phyloP scores from a whole-genome alignment of 2,113 vertebrate species.

The Pseudopipra pipra region DNA sequence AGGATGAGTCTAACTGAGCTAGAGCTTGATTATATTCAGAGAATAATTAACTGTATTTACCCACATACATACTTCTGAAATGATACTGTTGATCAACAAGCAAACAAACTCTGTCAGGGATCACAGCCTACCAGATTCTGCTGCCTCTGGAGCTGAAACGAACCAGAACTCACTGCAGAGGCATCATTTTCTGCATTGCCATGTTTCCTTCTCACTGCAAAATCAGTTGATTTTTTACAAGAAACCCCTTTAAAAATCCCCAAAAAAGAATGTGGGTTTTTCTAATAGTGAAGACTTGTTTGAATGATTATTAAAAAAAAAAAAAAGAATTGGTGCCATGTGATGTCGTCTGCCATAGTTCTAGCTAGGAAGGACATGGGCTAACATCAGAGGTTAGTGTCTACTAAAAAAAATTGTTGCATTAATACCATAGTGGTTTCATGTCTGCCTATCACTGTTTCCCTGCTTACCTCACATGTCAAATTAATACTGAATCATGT shows the following conservation, averaged over 20 bases:
- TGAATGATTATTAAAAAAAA: not conserved
- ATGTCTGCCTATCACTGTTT: not conserved
- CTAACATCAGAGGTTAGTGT: not conserved
- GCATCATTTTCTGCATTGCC: not conserved
- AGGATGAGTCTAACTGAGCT: not conserved
- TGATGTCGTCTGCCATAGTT: not conserved
- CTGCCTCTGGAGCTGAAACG: not conserved
- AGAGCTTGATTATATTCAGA: not conserved
- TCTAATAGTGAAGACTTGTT: not conserved
- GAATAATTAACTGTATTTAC: not conserved
- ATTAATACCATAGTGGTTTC: not conserved
- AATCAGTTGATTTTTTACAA: not conserved
- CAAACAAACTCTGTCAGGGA: not conserved
- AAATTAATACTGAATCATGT: not conserved
- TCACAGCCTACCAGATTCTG: not conserved
- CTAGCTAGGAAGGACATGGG: not conserved
- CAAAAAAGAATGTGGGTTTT: not conserved
- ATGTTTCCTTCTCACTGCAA: not conserved
- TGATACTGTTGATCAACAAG: not conserved
- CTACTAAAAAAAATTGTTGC: not conserved
- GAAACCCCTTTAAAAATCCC: not conserved
- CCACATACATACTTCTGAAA: not conserved
- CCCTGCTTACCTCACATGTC: not conserved
- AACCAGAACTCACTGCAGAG: not conserved
- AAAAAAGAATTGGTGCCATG: accelerated